Conservation (phyloP, 2,797 vertebrate genomes). For the Garrulus glandarius region DNA sequence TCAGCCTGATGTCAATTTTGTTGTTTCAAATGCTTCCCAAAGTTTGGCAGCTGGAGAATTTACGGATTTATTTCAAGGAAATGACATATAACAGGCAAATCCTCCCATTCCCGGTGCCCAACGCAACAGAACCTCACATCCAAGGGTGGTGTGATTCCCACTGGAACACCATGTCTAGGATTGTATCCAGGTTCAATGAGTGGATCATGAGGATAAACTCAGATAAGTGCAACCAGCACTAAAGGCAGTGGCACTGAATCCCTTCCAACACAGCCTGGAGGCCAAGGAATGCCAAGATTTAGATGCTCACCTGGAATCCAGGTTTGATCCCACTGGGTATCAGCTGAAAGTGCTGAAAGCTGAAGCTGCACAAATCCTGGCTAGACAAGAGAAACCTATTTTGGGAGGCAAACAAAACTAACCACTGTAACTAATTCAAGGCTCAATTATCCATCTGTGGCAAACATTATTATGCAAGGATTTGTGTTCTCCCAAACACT, state of each 20-base stretch:
- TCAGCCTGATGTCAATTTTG: not conserved
- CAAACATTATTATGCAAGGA: not conserved
- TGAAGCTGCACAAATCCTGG: not conserved
- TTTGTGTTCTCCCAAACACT: not conserved
- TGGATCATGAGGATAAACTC: not conserved
- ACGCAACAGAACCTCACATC: accelerated
- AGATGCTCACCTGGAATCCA: not conserved
- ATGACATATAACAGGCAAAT: accelerated
- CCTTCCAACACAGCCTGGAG: not conserved
- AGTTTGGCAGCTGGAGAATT: not conserved
- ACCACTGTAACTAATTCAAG: not conserved
- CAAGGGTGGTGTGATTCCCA: not conserved
- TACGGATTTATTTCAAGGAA: not conserved
- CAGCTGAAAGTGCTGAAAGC: not conserved
- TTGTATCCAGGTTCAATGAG: accelerated
- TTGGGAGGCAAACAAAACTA: conserved; percentile 1
- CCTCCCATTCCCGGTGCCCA: not conserved
- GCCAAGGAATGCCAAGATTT: not conserved
- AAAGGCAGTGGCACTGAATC: not conserved
- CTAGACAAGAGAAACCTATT: not conserved
- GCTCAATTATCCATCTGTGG: not conserved
- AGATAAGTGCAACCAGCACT: not conserved
- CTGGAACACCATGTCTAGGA: accelerated
- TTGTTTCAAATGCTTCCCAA: not conserved
- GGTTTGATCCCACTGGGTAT: not conserved